A percentile compares a stretch with the other conserved stretches of the same genome.
Conservation (phyloP, 2,797 vertebrate species). For the Sandelia bainsii region DNA sequence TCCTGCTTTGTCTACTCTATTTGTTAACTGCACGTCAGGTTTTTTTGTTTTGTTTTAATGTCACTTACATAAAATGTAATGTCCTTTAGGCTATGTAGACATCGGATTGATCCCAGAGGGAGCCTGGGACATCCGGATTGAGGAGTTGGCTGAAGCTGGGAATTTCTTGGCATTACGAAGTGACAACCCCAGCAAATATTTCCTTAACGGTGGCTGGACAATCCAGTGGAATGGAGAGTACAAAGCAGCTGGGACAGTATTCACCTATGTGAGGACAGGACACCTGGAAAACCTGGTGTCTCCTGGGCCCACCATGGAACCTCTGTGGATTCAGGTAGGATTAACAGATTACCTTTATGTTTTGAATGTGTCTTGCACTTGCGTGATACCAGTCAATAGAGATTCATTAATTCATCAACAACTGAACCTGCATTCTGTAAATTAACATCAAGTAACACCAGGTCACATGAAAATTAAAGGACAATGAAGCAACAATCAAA, state of each 20-base stretch:
- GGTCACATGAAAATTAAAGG: no score
- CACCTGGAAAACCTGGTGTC: conserved; percentile 95
- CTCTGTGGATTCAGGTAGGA: conserved; percentile 95
- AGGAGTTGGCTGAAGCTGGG: conserved; percentile 91
- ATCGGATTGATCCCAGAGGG: conserved; percentile 94
- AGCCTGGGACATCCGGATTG: conserved; percentile 91
- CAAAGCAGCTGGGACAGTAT: conserved; percentile 92
- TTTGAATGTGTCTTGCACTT: not conserved
- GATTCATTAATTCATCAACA: no score
- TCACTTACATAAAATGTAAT: not conserved
- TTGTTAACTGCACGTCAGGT: not conserved
- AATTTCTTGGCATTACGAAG: conserved; percentile 95
- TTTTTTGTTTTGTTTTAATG: not conserved
- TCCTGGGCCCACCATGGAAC: conserved; percentile 92
- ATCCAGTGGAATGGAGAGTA: conserved; percentile 98
- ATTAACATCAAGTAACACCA: no score
- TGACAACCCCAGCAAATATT: conserved; percentile 91
- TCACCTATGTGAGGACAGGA: conserved; percentile 91
- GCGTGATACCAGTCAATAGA: not conserved
- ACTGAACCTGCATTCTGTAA: no score
- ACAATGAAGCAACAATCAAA: no score
- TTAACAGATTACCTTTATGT: not conserved
- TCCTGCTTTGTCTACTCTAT: not conserved
- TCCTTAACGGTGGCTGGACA: conserved; percentile 95
- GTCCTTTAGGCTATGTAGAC: conserved; percentile 91